Base-by-base conservation (phyloP, 2,797 vertebrate species). In the Argentina silus region DNA sequence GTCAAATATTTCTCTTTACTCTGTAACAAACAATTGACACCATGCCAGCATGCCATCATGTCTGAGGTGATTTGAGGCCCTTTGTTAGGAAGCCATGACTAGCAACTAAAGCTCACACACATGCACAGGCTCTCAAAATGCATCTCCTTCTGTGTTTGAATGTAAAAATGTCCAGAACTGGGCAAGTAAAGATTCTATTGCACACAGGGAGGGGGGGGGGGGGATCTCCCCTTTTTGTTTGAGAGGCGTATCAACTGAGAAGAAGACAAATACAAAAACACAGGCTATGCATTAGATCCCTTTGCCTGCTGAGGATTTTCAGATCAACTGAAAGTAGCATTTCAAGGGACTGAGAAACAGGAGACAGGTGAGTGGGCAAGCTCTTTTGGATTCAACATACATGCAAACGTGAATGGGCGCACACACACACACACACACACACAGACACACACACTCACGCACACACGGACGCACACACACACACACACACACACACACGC, bases 251-350 rank as follows among this genome's bases (percentile, higher is more conserved):
- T 61, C 7, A 55, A 59, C 47, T 27, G 21, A 21, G 15, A 10
- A 65, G 64, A 23, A 19, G 27, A 36, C 23, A 14, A 51, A 15
- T 17, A 12, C 19, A 6, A 62, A 51, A 67, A 27, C 19, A 67
- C 19, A 66, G 63, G n/a, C 10, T 72, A 9, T 11, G 23, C 59
- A 42, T 23, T 64, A 6, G 47, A 47, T 51, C 59, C 11, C 55
- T 47, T 15, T 70, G 12, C 72, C 60, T 67, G 53, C 51, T 56
- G 14, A 45, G 48, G 47, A 55, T 69, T 77, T 81, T 86, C 76
- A 86, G 84, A 72, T 84, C 84, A 82, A 84, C 82, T 79, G 78
- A 81, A 78, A 77, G 47, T 36, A 36, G 21, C 4, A 23, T 15
- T 36, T 64, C 62, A 45, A n/a, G 42, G 42, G 62, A 9, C 23